Conservation (phyloP, 2,797 vertebrate species). For the Poecilia wingei region DNA sequence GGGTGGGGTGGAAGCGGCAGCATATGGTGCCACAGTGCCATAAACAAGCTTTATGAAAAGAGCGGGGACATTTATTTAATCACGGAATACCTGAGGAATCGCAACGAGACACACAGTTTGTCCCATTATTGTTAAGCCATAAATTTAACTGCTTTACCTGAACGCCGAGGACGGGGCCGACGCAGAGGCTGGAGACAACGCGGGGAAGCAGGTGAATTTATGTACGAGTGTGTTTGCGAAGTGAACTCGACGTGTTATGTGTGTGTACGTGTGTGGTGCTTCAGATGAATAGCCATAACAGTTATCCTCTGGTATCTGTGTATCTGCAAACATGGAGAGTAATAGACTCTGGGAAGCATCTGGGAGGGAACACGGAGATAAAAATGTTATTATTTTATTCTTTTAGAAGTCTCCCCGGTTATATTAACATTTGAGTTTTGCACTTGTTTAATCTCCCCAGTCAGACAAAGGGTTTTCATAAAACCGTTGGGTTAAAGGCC, state of each 20-base stretch:
- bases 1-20: conserved; percentile 70
- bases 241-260: conserved; percentile 18
- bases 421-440: conserved; percentile 23
- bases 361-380: conserved; percentile 35
- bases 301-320: conserved; percentile 45
- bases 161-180: conserved; percentile 54
- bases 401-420: conserved; percentile 4
- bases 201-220: conserved; percentile 72
- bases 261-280: conserved; percentile 29
- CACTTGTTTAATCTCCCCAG: conserved; percentile 18
- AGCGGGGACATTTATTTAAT: conserved; percentile 88
- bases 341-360: conserved; percentile 36
- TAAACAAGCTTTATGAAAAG: conserved; percentile 89
- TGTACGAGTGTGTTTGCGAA: conserved; percentile 61
- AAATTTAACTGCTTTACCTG: conserved; percentile 77
- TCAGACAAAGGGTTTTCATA: conserved; percentile 29
- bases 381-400: conserved; percentile 37
- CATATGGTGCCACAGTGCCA: conserved; percentile 82
- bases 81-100: conserved; percentile 85
- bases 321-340: conserved; percentile 52
- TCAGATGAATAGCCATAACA: conserved; percentile 59
- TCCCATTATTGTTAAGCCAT: conserved; percentile 81
- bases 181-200: conserved; percentile 56
- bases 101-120: conserved; percentile 73
- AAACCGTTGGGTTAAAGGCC: conserved; percentile 30